phyloP scores from a whole-genome alignment of 2,113 vertebrate genomes.

The Ctenomys sociabilis region DNA sequence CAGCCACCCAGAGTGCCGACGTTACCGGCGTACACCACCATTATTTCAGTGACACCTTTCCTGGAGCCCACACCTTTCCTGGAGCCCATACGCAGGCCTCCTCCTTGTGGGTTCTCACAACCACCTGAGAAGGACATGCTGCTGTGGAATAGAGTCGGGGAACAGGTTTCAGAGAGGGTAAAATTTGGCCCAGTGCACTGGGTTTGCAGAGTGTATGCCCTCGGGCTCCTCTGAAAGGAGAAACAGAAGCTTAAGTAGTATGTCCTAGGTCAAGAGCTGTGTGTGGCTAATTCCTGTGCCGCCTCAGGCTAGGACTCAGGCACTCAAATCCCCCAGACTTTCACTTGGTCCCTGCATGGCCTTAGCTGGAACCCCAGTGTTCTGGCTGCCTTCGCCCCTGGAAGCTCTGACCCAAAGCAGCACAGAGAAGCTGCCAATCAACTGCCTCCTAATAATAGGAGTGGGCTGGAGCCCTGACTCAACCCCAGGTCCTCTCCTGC shows the following conservation, averaged over 20 bases:
- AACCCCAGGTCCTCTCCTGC: constrained; percentile 79
- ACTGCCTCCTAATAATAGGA: constrained; percentile 77
- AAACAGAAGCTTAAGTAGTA: neutral
- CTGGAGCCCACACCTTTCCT: neutral
- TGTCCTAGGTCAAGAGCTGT: neutral
- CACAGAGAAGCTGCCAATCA: constrained; percentile 57
- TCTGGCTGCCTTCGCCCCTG: neutral
- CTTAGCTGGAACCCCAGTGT: neutral
- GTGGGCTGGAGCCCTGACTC: constrained; percentile 77
- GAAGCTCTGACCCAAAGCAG: neutral
- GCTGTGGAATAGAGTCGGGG: neutral
- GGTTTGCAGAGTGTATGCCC: neutral
- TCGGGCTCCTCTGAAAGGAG: too few relatives aligned
- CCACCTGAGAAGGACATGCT: neutral
- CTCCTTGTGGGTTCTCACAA: neutral
- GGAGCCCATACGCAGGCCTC: neutral
- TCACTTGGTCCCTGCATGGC: neutral
- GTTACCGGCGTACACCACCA: neutral
- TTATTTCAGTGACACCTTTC: too few relatives aligned
- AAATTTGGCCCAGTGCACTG: neutral
- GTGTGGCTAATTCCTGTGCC: too few relatives aligned
- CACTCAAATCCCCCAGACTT: too few relatives aligned
- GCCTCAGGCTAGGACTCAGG: too few relatives aligned
- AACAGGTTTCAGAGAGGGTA: neutral
- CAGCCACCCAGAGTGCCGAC: neutral